Percentiles rank a stretch among this genome's conserved stretches.
phyloP scores from a whole-genome alignment of 2,797 vertebrate genomes.

The Merluccius polli region DNA sequence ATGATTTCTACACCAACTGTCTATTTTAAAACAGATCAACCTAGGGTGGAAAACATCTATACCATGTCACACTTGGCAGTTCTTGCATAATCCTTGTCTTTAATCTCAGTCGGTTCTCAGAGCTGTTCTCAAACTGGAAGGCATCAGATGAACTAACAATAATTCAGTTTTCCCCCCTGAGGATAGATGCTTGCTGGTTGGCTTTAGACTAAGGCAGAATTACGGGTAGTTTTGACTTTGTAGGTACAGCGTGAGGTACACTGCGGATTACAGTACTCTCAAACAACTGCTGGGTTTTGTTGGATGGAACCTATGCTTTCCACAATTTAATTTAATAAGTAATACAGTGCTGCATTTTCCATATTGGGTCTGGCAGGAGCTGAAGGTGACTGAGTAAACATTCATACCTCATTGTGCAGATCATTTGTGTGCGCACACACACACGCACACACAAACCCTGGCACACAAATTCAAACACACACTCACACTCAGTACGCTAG shows the following conservation, averaged over 20 bases:
- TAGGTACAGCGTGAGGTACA: too few species aligned
- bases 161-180: neutral
- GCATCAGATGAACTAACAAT: neutral
- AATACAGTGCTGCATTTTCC: neutral
- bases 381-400: neutral
- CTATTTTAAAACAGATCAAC: neutral
- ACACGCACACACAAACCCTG: neutral
- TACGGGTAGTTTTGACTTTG: too few species aligned
- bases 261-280: too few species aligned
- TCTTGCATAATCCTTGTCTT: neutral
- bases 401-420: neutral
- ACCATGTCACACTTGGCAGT: neutral
- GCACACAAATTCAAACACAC: slow-evolving; percentile 5
- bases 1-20: neutral
- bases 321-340: too few species aligned
- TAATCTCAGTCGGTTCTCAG: too few species aligned
- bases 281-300: too few species aligned
- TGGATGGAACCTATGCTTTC: too few species aligned
- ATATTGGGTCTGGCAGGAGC: neutral
- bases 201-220: too few species aligned
- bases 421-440: neutral
- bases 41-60: neutral
- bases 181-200: too few species aligned
- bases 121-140: neutral
- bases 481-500: slow-evolving; percentile 9